Evolutionary conservation across 35 echinoderm and acorn worm genomes (phyloP), one percentile per base, ranked within the genome.

Genomic region (Apostichopus parvimensis): DNA sequence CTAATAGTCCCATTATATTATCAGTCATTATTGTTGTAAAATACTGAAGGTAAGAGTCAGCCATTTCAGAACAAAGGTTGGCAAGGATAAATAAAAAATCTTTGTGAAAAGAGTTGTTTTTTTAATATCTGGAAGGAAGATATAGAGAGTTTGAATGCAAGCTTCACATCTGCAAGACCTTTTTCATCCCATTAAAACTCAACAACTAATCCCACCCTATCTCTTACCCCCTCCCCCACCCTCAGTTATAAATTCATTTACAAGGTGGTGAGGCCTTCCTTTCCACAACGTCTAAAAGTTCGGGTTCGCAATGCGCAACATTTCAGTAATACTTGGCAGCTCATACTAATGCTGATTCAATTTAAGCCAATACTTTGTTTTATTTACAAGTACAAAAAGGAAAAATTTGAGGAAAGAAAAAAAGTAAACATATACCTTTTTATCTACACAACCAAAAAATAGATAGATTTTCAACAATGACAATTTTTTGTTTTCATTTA

Each of bases 401-500:
- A 84, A 84, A n/a, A 84, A 58, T 56, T 84, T 55, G 54, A 56
- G 11, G 64, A 68, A 45, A 61, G 71, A n/a, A 20, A 60, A 60
- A 82, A 84, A 84, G 81, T 84, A 84, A 84, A 84, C 81, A 84
- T 84, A 84, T 84, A 84, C 56, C 57, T 84, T 84, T 59, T 55
- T 80, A 84, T 84, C 81, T 84, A 84, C 81, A 84, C 55, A 84
- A 84, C 81, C 54, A 58, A 84, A 79, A 84, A 84, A 84, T 84
- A 84, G 81, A 84, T 84, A 84, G 57, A 84, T n/a, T 84, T 84
- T 84, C 81, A 84, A 84, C 81, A 84, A 54, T 60, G 81, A 84
- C 81, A 84, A 53, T 14, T 82, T 82, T 84, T 84, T 58, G 17
- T 54, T 84, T 84, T 55, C 55, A 84, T 84, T 58, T 84, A 84